Evolutionary conservation across 1,140 invertebrate species (phyloP).

Genomic region (Campoletis sonorensis): DNA sequence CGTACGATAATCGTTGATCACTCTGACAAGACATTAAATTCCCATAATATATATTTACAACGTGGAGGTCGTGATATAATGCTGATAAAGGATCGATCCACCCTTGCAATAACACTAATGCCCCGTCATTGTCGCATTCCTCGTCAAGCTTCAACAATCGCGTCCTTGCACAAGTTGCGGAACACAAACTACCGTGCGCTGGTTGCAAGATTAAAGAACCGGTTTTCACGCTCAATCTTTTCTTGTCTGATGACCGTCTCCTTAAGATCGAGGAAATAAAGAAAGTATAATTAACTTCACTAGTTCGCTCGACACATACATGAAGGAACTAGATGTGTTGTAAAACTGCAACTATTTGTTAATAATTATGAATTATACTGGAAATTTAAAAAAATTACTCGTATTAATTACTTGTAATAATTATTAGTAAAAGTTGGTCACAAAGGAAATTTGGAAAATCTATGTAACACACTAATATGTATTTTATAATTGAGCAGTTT

Average conservation of each 20-base stretch:
- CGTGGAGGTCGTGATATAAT: background rate
- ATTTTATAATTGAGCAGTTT: slow-evolving; percentile 29
- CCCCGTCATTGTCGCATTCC: slow-evolving; percentile 56
- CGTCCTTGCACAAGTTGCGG: slow-evolving; percentile 57
- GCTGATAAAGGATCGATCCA: background rate
- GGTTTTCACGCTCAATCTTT: slow-evolving; percentile 19
- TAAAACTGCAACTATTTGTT: background rate
- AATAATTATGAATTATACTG: background rate
- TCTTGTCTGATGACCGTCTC: slow-evolving; percentile 15
- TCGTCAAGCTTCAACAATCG: slow-evolving; percentile 55
- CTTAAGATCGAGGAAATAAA: slow-evolving; percentile 3
- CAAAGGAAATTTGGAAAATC: no score
- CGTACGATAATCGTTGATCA: no score
- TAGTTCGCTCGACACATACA: background rate
- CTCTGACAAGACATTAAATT: background rate
- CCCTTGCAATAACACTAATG: slow-evolving; percentile 16
- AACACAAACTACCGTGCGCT: slow-evolving; percentile 32
- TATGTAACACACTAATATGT: background rate
- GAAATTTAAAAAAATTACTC: no score
- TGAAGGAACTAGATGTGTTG: background rate
- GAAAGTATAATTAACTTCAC: slow-evolving; percentile 5
- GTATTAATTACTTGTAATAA: no score
- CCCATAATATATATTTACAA: background rate
- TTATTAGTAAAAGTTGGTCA: no score
- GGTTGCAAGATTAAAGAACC: slow-evolving; percentile 30